A percentile compares a stretch with the other conserved stretches of the same genome.
phyloP scores from a whole-genome alignment of 2,113 vertebrate genomes.

The Brevimyrus niger region DNA sequence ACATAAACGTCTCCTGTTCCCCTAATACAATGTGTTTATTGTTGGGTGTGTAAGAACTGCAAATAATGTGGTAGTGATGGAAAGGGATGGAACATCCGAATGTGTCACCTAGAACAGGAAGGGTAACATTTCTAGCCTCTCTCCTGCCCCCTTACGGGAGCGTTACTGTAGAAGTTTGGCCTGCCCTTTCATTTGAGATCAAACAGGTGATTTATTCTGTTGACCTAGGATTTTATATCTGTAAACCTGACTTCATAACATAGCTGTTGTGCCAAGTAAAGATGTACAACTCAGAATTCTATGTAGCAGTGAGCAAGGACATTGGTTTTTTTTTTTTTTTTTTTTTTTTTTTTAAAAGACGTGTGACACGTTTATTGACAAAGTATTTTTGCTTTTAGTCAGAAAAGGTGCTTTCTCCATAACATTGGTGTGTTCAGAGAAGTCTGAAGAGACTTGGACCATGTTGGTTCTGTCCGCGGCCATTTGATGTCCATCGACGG shows the following conservation, averaged over 20 bases:
- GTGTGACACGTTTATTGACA: not conserved
- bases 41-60: not conserved
- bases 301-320: constrained; percentile 4
- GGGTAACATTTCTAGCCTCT: not conserved
- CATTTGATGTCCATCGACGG: constrained; percentile 10
- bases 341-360: not conserved
- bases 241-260: not conserved
- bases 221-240: not conserved
- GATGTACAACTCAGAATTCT: constrained; percentile 10
- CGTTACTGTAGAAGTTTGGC: not conserved
- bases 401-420: not conserved
- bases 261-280: constrained; percentile 21
- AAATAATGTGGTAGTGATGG: not conserved
- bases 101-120: not conserved
- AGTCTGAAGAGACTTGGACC: constrained; percentile 16
- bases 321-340: constrained; percentile 4
- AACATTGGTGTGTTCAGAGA: constrained; percentile 6
- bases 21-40: not conserved
- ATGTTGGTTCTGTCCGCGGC: constrained; percentile 8
- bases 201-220: constrained; percentile 5
- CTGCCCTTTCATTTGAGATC: not conserved
- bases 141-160: not conserved
- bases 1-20: not conserved
- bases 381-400: constrained; percentile 21
- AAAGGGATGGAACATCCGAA: not conserved